Percentiles rank a stretch among this genome's conserved stretches.
phyloP scores from a whole-genome alignment of 2,888 invertebrate genomes.

The Apeira syringaria region DNA sequence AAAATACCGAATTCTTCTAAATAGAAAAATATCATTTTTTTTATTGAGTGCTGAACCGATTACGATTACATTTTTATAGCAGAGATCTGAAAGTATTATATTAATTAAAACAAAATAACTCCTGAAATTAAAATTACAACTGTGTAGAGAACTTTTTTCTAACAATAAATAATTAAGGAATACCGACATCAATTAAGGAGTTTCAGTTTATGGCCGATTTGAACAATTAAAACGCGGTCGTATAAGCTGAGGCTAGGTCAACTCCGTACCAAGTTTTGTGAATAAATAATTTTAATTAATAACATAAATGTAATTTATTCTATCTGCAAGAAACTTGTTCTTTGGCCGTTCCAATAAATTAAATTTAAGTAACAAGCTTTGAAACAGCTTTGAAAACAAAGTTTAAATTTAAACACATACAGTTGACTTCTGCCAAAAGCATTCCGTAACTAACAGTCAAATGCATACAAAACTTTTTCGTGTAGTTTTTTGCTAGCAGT shows the following conservation, averaged over 20 bases:
- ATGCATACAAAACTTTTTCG: not conserved
- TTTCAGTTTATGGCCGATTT: no score
- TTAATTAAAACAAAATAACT: no score
- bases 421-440: not conserved
- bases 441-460: not conserved
- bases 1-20: no score
- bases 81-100: no score
- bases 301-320: conserved; percentile 1
- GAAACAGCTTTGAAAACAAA: conserved; percentile 1
- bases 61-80: no score
- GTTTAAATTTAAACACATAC: not conserved
- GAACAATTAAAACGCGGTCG: conserved; percentile 1
- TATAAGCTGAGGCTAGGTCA: not conserved
- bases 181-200: not conserved
- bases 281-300: conserved; percentile 5
- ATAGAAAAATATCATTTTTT: no score
- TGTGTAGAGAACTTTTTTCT: no score
- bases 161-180: no score
- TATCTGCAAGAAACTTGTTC: not conserved
- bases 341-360: not conserved
- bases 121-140: no score
- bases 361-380: conserved; percentile 1
- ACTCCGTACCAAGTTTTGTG: not conserved
- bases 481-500: not conserved
- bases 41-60: no score